phyloP scores from a whole-genome alignment of 2,797 vertebrate genomes.

The Protosalanx chinensis region DNA sequence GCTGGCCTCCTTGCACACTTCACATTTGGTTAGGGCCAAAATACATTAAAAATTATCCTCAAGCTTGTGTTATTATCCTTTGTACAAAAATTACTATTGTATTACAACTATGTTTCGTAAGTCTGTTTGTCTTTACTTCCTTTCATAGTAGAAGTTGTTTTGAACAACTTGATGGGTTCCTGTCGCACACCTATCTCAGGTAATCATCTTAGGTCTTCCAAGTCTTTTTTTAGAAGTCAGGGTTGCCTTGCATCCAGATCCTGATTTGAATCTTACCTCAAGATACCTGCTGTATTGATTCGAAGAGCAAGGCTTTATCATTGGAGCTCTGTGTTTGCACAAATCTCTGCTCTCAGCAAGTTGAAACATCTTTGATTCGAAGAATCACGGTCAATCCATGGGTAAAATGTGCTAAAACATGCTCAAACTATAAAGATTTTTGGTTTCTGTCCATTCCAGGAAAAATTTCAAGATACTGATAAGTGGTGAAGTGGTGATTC shows the following conservation, averaged over 20 bases:
- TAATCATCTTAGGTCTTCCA: too few relatives aligned
- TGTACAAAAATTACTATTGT: background rate
- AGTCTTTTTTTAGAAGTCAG: too few relatives aligned
- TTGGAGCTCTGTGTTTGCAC: too few relatives aligned
- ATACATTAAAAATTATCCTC: conserved; percentile 33
- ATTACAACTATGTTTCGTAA: background rate
- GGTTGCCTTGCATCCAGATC: too few relatives aligned
- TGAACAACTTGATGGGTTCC: too few relatives aligned
- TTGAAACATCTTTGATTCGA: too few relatives aligned
- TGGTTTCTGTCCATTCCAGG: background rate
- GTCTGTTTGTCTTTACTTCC: background rate
- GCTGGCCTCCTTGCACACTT: conserved; percentile 49
- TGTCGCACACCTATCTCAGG: too few relatives aligned
- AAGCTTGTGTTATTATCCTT: conserved; percentile 1
- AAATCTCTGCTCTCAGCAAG: too few relatives aligned
- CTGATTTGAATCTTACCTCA: too few relatives aligned
- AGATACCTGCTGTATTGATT: too few relatives aligned
- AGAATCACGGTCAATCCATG: background rate
- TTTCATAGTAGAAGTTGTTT: background rate
- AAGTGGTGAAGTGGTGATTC: conserved; percentile 31
- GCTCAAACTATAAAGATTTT: conserved; percentile 1
- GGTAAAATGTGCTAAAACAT: background rate
- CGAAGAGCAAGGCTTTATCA: too few relatives aligned
- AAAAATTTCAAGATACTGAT: background rate
- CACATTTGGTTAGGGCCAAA: conserved; percentile 48